Evolutionary conservation across 2,113 vertebrate genomes (phyloP).

Genomic region (Seriola rivoliana): DNA sequence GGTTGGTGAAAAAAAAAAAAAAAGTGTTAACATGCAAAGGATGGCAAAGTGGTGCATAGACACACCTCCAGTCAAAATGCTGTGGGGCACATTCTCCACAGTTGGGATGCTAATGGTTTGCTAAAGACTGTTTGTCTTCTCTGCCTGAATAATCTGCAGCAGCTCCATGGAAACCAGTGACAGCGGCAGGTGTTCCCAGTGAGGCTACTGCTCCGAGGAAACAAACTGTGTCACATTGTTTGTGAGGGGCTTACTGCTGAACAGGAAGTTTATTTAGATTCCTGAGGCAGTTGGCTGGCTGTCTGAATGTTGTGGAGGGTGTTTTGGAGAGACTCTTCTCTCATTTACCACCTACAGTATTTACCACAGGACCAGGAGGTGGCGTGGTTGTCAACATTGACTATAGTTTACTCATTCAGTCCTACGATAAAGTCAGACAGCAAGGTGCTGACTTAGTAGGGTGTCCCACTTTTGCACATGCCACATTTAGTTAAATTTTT

Average conservation of each 20-base stretch:
- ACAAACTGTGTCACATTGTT: background rate
- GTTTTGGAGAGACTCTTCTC: background rate
- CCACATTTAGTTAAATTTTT: background rate
- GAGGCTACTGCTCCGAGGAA: background rate
- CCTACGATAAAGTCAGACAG: background rate
- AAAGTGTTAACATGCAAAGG: background rate
- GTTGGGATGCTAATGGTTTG: background rate
- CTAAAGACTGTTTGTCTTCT: background rate
- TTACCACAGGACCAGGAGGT: background rate
- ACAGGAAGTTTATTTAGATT: background rate
- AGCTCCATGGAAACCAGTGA: conserved; percentile 3
- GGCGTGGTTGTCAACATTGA: too few species aligned
- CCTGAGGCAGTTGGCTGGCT: background rate
- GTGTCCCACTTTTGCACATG: background rate
- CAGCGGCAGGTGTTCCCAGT: background rate
- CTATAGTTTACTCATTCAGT: background rate
- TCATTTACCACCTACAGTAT: background rate
- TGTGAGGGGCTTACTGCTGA: background rate
- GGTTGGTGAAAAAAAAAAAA: background rate
- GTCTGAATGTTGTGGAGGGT: background rate
- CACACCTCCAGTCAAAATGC: background rate
- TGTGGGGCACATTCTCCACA: background rate
- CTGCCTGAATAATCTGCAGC: background rate
- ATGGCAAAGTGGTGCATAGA: background rate
- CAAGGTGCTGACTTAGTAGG: background rate